Base-by-base conservation (phyloP, 2,797 vertebrate species). In the Novumbra hubbsi region DNA sequence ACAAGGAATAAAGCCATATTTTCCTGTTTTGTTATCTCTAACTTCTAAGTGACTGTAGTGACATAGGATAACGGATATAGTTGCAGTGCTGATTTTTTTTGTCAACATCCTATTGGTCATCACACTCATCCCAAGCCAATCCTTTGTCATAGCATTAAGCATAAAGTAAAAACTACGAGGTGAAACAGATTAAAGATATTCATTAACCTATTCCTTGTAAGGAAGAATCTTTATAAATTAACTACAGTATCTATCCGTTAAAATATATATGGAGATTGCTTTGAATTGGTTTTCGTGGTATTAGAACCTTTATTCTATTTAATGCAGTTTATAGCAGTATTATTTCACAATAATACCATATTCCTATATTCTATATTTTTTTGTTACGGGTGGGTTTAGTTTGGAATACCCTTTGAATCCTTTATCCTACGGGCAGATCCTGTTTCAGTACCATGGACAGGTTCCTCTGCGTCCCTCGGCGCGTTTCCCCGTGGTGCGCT, bases 391-490 rank as follows among this genome's bases (percentile, higher is more conserved):
- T 63, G 5, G 60, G 28, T 63, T 62, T 62, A 62, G 27, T 62
- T 28, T 4, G 38, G 64, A 66, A 64, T 30, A 14, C 15, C 17
- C 27, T 28, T 30, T 27, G 16, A 30, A 15, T n/a, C 38, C 12
- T 1, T 32, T 21, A 8, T 16, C 21, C 12, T 60, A 60, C 32
- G 7, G 17, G 19, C 32, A 12, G 27, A 57, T 19, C 15, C 12
- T 0, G 34, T 55, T 84, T 85, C 89, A 90, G 88, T 70, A 88
- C 88, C 86, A 72, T 12, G 79, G 88, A 88, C 77, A 88, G 88
- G 57, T 38, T 16, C 3, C 50, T 48, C 15, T 45, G 38, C 14
- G 34, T n/a, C 32, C 30, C 8, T 60, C 55, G 1, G 68, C 52
- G 30, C 70, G 70, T 16, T 34, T 72, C 72, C 71, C 66, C 41